A percentile compares a stretch with the other conserved stretches of the same genome.
These are phyloP conservation scores for Andrena trimmerana DNA, from an alignment of 2,888 invertebrate genomes.

Conservation along the genomic window DNA sequence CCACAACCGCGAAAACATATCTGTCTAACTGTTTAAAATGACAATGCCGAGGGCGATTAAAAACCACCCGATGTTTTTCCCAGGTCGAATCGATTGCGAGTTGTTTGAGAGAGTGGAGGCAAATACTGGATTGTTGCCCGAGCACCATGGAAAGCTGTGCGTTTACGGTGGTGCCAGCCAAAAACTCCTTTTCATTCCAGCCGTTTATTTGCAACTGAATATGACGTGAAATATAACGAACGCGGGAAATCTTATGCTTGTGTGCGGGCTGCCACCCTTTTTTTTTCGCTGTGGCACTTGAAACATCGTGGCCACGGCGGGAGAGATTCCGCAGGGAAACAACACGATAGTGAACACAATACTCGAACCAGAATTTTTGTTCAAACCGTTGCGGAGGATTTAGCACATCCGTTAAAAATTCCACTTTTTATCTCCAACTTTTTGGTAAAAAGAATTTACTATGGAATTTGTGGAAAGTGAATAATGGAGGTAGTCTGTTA, in stretches of 20 bases:
- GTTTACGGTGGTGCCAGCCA: slow-evolving; percentile 32
- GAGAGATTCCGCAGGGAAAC: not conserved
- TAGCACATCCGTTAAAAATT: not conserved
- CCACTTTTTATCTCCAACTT: slow-evolving; percentile 4
- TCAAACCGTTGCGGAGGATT: not conserved
- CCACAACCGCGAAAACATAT: slow-evolving; percentile 28
- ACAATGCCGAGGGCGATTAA: slow-evolving; percentile 42
- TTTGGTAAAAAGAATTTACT: slow-evolving; percentile 19
- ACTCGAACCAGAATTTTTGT: not conserved
- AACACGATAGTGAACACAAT: not conserved
- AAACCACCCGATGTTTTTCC: slow-evolving; percentile 43
- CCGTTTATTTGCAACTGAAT: slow-evolving; percentile 50
- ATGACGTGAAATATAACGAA: slow-evolving; percentile 24
- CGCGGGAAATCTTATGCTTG: slow-evolving; percentile 3
- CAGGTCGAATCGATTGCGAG: slow-evolving; percentile 50
- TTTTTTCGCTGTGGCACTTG: not conserved
- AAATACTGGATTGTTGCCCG: slow-evolving; percentile 56
- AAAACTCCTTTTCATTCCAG: slow-evolving; percentile 45
- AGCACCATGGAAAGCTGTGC: slow-evolving; percentile 39
- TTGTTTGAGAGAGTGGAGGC: slow-evolving; percentile 34
- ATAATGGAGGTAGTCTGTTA: not conserved
- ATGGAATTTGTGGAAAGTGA: not conserved
- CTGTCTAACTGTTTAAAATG: slow-evolving; percentile 46
- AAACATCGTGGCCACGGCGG: not conserved
- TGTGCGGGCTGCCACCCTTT: not conserved